These are phyloP conservation scores for Drosophila busckii DNA, from an alignment of 1,140 invertebrate species.

Conservation along the genomic window DNA sequence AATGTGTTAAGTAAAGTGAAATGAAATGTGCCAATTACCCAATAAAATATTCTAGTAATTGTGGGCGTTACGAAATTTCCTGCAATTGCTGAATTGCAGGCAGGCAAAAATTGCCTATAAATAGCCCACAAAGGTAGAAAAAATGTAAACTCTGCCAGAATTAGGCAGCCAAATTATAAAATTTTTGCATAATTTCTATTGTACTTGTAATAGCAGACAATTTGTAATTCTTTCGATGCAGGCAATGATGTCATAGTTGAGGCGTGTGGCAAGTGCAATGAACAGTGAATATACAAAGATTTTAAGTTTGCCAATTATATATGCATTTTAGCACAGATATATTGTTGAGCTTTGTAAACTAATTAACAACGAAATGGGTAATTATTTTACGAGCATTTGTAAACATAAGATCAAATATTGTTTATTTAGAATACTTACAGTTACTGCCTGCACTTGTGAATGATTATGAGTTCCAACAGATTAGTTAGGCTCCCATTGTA, in stretches of 20 bases:
- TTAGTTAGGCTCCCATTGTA: too few species aligned
- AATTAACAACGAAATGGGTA: conserved; percentile 41
- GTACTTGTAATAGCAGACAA: neutral
- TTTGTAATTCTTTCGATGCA: neutral
- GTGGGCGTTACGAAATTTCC: conserved; percentile 51
- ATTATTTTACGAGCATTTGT: conserved; percentile 21
- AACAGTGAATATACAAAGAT: conserved; percentile 3
- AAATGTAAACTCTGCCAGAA: conserved; percentile 31
- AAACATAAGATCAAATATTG: too few species aligned
- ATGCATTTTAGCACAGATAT: neutral
- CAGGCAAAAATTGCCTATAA: conserved; percentile 53
- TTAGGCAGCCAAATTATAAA: conserved; percentile 26
- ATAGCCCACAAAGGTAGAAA: conserved; percentile 52
- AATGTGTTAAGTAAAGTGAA: conserved; percentile 34
- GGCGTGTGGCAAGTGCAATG: conserved; percentile 5
- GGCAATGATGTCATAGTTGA: conserved; percentile 7
- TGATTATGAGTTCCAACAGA: too few species aligned
- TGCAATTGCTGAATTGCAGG: conserved; percentile 24
- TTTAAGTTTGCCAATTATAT: neutral
- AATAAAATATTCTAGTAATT: conserved; percentile 23
- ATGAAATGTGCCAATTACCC: conserved; percentile 32
- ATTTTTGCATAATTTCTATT: conserved; percentile 45
- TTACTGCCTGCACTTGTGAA: too few species aligned
- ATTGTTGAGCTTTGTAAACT: conserved; percentile 18
- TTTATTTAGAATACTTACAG: too few species aligned